Conservation (phyloP, 2,888 invertebrate species). For the Piscicola geometra region DNA sequence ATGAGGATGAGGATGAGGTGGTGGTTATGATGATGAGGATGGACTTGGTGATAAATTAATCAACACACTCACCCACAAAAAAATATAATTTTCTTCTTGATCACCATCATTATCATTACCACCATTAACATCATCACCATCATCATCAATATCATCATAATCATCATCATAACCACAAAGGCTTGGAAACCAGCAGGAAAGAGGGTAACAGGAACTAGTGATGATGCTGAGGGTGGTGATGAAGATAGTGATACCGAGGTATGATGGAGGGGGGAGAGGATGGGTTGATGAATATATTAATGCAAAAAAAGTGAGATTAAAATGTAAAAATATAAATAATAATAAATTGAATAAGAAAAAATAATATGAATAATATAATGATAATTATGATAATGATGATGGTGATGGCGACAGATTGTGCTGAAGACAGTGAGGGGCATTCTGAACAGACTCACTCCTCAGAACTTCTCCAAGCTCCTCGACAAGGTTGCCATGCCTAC, state of each 20-base stretch:
- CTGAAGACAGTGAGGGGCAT: constrained; percentile 79
- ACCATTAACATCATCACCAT: too few relatives aligned
- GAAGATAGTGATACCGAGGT: too few relatives aligned
- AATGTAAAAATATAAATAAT: neutral
- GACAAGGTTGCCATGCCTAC: constrained; percentile 62
- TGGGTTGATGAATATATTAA: neutral
- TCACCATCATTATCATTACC: too few relatives aligned
- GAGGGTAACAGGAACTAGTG: neutral
- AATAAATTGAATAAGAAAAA: neutral
- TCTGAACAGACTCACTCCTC: constrained; percentile 87
- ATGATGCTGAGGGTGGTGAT: too few relatives aligned
- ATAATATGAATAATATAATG: neutral
- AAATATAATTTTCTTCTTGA: too few relatives aligned
- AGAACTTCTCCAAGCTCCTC: constrained; percentile 79
- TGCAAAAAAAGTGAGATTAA: neutral
- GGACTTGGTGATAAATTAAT: neutral
- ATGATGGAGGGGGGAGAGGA: too few relatives aligned
- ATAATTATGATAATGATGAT: neutral
- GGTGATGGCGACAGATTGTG: constrained; percentile 61
- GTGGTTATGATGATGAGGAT: neutral
- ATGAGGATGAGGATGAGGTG: neutral
- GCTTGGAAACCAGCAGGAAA: neutral
- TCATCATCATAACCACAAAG: too few relatives aligned
- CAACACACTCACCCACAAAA: too few relatives aligned
- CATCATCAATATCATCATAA: too few relatives aligned